Evolutionary conservation across 2,797 vertebrate genomes (phyloP).

Genomic region (Protonibea diacanthus): DNA sequence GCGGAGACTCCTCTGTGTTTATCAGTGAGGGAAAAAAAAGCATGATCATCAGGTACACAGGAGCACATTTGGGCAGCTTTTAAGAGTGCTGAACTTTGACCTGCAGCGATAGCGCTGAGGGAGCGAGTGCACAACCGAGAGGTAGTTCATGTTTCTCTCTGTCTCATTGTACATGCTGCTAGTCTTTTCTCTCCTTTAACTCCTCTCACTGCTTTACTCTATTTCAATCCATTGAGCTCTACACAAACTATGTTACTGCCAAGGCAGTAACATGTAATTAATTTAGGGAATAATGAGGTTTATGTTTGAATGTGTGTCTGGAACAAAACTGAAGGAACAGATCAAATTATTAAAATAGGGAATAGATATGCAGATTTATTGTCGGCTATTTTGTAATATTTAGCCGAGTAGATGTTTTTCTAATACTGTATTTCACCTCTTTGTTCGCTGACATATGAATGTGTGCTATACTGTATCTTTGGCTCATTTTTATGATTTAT

Average conservation of each 20-base stretch:
- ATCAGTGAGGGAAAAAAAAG: constrained; percentile 43
- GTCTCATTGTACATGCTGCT: neutral
- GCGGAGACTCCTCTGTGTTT: constrained; percentile 32
- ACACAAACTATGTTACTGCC: neutral
- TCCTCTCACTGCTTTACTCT: neutral
- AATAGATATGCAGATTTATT: neutral
- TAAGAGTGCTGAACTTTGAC: constrained; percentile 61
- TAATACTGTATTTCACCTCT: neutral
- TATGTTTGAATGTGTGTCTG: neutral
- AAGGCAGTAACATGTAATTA: neutral
- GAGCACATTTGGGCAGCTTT: constrained; percentile 43
- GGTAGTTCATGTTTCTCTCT: constrained; percentile 36
- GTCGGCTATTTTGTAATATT: neutral
- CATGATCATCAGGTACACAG: constrained; percentile 29
- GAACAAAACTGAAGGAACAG: neutral
- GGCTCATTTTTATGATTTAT: neutral
- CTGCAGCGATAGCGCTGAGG: constrained; percentile 45
- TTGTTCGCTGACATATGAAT: neutral
- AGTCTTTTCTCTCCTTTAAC: neutral
- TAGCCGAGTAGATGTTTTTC: neutral
- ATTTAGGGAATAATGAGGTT: neutral
- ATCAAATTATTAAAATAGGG: neutral
- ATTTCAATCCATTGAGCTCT: neutral
- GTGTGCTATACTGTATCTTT: neutral
- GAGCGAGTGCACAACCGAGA: constrained; percentile 55